Evolutionary conservation across 2,888 invertebrate species (phyloP).

Genomic region (Rhagonycha fulva): DNA sequence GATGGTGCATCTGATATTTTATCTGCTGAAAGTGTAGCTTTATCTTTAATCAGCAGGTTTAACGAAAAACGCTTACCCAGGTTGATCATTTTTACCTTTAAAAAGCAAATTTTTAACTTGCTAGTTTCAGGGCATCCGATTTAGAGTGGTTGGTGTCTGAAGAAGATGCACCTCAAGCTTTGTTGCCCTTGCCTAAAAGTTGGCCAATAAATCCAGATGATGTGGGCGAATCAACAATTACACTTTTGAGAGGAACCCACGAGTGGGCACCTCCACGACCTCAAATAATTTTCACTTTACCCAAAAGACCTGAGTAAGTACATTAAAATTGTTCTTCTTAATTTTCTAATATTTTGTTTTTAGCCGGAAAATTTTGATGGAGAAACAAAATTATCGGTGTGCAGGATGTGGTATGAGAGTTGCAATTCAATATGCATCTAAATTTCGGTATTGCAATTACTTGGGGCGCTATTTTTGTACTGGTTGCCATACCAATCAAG

Average conservation of each 20-base stretch:
- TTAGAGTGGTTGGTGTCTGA: constrained; percentile 82
- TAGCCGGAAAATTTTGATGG: constrained; percentile 67
- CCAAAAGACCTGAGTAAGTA: constrained; percentile 69
- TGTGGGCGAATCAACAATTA: constrained; percentile 53
- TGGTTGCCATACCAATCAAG: constrained; percentile 80
- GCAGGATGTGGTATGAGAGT: constrained; percentile 86
- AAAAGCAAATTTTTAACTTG: background rate
- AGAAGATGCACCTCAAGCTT: constrained; percentile 74
- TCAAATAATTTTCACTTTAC: constrained; percentile 81
- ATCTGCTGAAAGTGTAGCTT: constrained; percentile 79
- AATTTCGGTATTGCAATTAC: constrained; percentile 82
- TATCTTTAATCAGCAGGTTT: constrained; percentile 76
- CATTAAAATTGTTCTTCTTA: background rate
- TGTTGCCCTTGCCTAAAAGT: constrained; percentile 76
- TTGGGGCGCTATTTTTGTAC: constrained; percentile 85
- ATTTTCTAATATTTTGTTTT: background rate
- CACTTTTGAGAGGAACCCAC: constrained; percentile 70
- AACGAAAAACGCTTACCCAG: constrained; percentile 74
- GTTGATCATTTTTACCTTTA: constrained; percentile 36
- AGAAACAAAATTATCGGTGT: constrained; percentile 77
- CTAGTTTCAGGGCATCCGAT: constrained; percentile 66
- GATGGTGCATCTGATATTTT: constrained; percentile 59
- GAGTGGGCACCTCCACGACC: constrained; percentile 86
- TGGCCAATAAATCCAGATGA: constrained; percentile 72
- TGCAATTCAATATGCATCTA: constrained; percentile 69